A percentile compares a stretch with the other conserved stretches of the same genome.
phyloP scores from a whole-genome alignment of 2,888 invertebrate species.

The Zonitis immaculata region DNA sequence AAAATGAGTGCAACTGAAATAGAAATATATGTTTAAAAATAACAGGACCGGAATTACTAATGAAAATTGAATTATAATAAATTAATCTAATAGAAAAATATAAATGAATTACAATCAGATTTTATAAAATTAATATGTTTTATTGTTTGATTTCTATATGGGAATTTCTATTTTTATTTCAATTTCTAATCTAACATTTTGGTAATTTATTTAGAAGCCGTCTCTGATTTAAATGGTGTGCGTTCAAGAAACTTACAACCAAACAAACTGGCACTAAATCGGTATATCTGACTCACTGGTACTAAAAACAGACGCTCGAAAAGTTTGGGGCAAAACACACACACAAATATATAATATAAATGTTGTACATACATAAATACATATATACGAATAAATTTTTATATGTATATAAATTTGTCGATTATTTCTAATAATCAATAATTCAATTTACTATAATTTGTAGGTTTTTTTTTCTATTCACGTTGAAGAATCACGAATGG shows the following conservation, averaged over 20 bases:
- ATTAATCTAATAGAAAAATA: too few relatives aligned
- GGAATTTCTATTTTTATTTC: too few relatives aligned
- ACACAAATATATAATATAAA: neutral
- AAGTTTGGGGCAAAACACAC: constrained; percentile 1
- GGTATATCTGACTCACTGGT: constrained; percentile 35
- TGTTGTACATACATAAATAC: neutral
- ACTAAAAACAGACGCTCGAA: constrained; percentile 37
- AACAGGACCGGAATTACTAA: constrained; percentile 5
- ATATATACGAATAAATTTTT: neutral
- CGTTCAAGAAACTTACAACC: constrained; percentile 34
- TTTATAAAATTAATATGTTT: too few relatives aligned
- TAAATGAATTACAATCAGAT: too few relatives aligned
- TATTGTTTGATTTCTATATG: too few relatives aligned
- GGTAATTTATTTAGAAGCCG: constrained; percentile 6
- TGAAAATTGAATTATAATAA: too few relatives aligned
- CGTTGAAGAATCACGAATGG: neutral
- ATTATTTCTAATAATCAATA: too few relatives aligned
- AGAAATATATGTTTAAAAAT: constrained; percentile 20
- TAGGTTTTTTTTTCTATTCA: too few relatives aligned
- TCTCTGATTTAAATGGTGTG: constrained; percentile 18
- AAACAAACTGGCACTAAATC: constrained; percentile 43
- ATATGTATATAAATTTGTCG: neutral
- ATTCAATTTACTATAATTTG: too few relatives aligned
- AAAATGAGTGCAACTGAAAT: constrained; percentile 25
- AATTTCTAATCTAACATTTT: neutral